A percentile compares a stretch with the other conserved stretches of the same genome.
phyloP scores from a whole-genome alignment of 2,888 invertebrate genomes.

The Pterostichus madidus region DNA sequence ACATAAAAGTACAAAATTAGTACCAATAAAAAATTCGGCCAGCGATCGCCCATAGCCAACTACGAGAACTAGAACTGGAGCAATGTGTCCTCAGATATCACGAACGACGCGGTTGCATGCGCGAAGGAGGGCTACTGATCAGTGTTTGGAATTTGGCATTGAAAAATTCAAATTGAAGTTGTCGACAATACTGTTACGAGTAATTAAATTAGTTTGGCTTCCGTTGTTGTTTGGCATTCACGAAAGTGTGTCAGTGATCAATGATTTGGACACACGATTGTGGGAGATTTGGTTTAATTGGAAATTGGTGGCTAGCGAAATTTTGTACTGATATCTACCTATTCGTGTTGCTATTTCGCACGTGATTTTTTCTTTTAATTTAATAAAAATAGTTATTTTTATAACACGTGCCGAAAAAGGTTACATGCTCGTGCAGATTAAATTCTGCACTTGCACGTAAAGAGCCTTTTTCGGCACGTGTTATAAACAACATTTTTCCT shows the following conservation, averaged over 20 bases:
- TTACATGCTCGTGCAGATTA: too few relatives aligned
- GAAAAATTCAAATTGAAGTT: background rate
- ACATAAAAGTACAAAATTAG: constrained; percentile 12
- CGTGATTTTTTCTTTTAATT: too few relatives aligned
- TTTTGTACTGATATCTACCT: too few relatives aligned
- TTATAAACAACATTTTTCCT: too few relatives aligned
- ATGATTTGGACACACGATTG: too few relatives aligned
- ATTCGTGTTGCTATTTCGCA: too few relatives aligned
- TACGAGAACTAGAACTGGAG: constrained; percentile 3
- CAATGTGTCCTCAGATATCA: background rate
- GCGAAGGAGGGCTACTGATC: background rate
- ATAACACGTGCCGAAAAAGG: too few relatives aligned
- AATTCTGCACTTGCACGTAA: too few relatives aligned
- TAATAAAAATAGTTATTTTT: too few relatives aligned
- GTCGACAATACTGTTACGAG: constrained; percentile 20
- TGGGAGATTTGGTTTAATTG: constrained; percentile 10
- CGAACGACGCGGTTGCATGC: background rate
- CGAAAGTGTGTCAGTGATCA: constrained; percentile 13
- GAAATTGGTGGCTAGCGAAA: background rate
- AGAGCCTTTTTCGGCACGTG: too few relatives aligned
- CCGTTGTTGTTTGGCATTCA: constrained; percentile 1
- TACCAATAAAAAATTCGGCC: constrained; percentile 6
- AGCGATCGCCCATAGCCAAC: constrained; percentile 3
- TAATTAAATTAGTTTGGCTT: constrained; percentile 27
- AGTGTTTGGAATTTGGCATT: background rate